phyloP scores from a whole-genome alignment of 2,888 invertebrate species.

The Elaeidobius kamerunicus region DNA sequence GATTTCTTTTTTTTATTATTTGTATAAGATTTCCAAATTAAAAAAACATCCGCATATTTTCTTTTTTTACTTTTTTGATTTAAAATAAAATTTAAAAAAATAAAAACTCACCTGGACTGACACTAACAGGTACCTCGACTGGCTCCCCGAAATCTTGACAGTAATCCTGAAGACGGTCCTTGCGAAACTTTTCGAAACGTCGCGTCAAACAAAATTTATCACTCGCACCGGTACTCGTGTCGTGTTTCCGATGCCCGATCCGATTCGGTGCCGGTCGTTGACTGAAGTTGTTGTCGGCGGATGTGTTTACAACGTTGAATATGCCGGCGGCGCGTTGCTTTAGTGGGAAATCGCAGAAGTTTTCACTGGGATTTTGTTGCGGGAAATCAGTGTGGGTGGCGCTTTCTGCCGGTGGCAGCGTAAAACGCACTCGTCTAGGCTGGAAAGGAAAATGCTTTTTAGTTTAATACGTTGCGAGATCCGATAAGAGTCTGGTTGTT shows the following conservation, averaged over 20 bases:
- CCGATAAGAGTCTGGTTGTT: too few relatives aligned
- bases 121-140: conserved; percentile 26
- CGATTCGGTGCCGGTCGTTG: conserved; percentile 32
- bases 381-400: conserved; percentile 28
- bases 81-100: neutral
- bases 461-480: too few relatives aligned
- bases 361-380: neutral
- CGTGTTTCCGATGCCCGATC: conserved; percentile 12
- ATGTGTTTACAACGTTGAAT: conserved; percentile 36
- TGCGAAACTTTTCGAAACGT: conserved; percentile 29
- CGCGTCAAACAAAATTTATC: conserved; percentile 23
- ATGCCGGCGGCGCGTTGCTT: conserved; percentile 33
- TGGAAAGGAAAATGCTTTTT: too few relatives aligned
- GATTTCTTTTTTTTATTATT: too few relatives aligned
- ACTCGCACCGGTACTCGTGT: conserved; percentile 8
- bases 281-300: conserved; percentile 33
- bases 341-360: conserved; percentile 18
- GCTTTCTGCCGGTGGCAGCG: conserved; percentile 44
- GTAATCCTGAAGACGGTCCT: conserved; percentile 20
- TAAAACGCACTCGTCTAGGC: conserved; percentile 45
- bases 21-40: too few relatives aligned
- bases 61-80: too few relatives aligned
- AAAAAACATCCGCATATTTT: too few relatives aligned
- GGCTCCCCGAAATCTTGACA: conserved; percentile 18
- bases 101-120: conserved; percentile 25